Conservation (phyloP, 2,113 vertebrate species). For the Gasterosteus nipponicus region DNA sequence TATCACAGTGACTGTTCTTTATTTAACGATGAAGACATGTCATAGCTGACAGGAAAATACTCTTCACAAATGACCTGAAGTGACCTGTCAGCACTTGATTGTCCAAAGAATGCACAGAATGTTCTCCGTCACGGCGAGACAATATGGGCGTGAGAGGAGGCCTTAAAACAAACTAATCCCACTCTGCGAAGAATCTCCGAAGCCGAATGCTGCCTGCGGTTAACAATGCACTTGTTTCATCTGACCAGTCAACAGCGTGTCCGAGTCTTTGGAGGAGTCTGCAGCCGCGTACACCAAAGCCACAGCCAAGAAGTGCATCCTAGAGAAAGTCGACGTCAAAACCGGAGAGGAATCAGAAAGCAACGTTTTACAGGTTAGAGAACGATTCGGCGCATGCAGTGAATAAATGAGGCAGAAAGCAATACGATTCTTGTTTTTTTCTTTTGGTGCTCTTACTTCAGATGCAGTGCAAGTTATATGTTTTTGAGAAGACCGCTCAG, state of each 20-base stretch:
- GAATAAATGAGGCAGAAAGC: neutral
- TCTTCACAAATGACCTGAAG: slow-evolving; percentile 10
- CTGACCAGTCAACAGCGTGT: slow-evolving; percentile 84
- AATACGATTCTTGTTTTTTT: neutral
- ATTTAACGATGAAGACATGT: neutral
- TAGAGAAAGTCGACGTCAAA: slow-evolving; percentile 97
- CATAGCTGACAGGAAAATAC: neutral
- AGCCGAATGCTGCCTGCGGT: neutral
- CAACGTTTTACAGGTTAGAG: slow-evolving; percentile 94
- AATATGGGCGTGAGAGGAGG: neutral
- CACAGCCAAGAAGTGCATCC: slow-evolving; percentile 93
- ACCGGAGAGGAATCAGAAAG: slow-evolving; percentile 98
- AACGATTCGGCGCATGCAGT: neutral
- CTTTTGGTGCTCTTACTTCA: slow-evolving; percentile 52
- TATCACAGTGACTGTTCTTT: neutral
- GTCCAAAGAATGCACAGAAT: neutral
- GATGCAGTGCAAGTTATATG: slow-evolving; percentile 99
- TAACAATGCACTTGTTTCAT: neutral
- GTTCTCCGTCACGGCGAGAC: neutral
- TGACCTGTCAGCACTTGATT: neutral
- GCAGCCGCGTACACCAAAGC: slow-evolving; percentile 99
- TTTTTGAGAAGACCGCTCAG: slow-evolving; percentile 97
- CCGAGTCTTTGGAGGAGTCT: slow-evolving; percentile 95
- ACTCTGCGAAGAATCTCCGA: neutral
- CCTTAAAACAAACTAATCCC: neutral